Evolutionary conservation across 2,797 vertebrate species (phyloP), one percentile per base, ranked within the genome.

Genomic region (Valencia hispanica): DNA sequence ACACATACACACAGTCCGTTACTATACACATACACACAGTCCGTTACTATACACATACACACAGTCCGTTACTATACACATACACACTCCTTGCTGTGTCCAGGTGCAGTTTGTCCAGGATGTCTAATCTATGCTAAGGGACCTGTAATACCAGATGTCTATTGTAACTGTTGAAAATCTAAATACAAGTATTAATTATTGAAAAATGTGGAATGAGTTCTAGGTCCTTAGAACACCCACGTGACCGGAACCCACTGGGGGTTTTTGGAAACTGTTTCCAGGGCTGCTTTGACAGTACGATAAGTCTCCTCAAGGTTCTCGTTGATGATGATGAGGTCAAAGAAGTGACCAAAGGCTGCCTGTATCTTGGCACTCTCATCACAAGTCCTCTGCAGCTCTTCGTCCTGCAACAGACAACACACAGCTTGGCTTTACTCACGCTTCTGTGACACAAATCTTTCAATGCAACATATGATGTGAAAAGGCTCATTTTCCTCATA

Each of bases 171-270:
- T 20, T 39, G 25, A 51, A 50, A 47, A n/a, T 39, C 50, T 50
- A 1, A 22, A 57, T 3, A n/a, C n/a, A 17, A 63, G 70, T 69
- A 22, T 74, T 73, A 34, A 63, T 63, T 61, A n/a, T 73, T 74
- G 45, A 74, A 2, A 48, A 51, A 36, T 25, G 61, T 25, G 22
- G 9, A 18, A 32, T 22, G 61, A 25, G 18, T 65, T 39, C 61
- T 14, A 20, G 5, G n/a, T 14, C 5, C 78, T 82, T 94, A 99
- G 84, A 99, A 99, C 45, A 99, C 97, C 98, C 97, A 98, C 85
- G 96, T 97, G 85, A 99, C 97, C 0, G 97, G 97, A 69, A 99
- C 97, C 97, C 98, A 99, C 94, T 99, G 97, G 2, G 96, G 96
- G 86, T 96, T 96, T 8, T 92, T 90, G 0, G 96, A 96, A 68